Percentiles rank a stretch among this genome's conserved stretches.
Evolutionary conservation across 2,113 vertebrate species (phyloP).

Genomic region (Elaphurus davidianus): DNA sequence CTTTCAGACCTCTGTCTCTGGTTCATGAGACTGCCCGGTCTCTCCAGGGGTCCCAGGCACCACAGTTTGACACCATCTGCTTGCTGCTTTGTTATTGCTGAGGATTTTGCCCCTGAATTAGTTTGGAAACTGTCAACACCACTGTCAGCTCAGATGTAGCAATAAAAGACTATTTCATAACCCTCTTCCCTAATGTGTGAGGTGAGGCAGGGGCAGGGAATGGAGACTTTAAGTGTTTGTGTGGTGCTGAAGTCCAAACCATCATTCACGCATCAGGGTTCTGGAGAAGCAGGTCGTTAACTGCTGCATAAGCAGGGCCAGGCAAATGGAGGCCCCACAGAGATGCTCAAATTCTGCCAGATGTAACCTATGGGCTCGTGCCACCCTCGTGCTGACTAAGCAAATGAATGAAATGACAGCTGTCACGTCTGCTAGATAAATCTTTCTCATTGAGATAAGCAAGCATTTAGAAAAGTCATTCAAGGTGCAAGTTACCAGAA

Average conservation of each 20-base stretch:
- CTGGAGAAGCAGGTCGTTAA: background rate
- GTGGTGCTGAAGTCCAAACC: background rate
- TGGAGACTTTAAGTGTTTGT: background rate
- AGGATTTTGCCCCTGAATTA: background rate
- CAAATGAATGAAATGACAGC: slow-evolving; percentile 23
- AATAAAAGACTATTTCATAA: background rate
- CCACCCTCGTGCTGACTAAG: slow-evolving; percentile 44
- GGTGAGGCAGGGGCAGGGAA: background rate
- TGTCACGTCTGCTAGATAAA: background rate
- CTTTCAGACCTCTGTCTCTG: background rate
- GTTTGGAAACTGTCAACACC: background rate
- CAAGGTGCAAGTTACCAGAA: background rate
- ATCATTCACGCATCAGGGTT: background rate
- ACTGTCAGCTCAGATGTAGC: background rate
- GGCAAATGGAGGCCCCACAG: background rate
- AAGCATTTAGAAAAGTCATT: slow-evolving; percentile 29
- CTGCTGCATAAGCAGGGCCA: background rate
- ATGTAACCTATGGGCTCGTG: background rate
- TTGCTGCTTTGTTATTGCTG: background rate
- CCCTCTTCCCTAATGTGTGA: background rate
- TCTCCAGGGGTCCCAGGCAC: background rate
- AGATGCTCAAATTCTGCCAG: background rate
- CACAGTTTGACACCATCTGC: background rate
- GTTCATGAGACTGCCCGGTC: background rate
- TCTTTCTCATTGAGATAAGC: slow-evolving; percentile 28